Percentiles rank a stretch among this genome's conserved stretches.
phyloP scores from a whole-genome alignment of 2,888 invertebrate genomes.

The Agriopis aurantiaria region DNA sequence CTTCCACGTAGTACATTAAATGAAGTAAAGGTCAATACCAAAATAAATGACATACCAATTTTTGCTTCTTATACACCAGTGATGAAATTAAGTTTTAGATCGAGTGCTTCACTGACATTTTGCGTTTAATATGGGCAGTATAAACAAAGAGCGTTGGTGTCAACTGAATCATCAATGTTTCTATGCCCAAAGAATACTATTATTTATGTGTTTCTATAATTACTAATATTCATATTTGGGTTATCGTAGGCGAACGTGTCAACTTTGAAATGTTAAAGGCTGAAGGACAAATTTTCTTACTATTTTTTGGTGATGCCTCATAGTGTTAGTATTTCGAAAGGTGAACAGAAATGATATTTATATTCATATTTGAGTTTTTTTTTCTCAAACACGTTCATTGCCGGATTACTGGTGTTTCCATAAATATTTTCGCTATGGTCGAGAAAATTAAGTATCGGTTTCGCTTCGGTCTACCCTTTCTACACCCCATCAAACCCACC shows the following conservation, averaged over 20 bases:
- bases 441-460: too few relatives aligned
- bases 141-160: slow-evolving; percentile 25
- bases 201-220: slow-evolving; percentile 35
- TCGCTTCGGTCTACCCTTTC: too few relatives aligned
- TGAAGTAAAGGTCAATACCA: not conserved
- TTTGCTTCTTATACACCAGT: not conserved
- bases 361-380: not conserved
- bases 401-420: too few relatives aligned
- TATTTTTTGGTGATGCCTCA: slow-evolving; percentile 6
- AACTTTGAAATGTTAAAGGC: slow-evolving; percentile 27
- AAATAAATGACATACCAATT: not conserved
- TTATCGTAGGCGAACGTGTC: slow-evolving; percentile 47
- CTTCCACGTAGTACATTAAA: not conserved
- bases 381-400: not conserved
- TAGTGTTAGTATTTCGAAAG: slow-evolving; percentile 20
- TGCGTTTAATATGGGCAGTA: slow-evolving; percentile 2
- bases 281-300: slow-evolving; percentile 47
- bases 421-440: too few relatives aligned
- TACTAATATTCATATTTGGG: slow-evolving; percentile 41
- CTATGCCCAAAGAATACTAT: slow-evolving; percentile 33
- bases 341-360: not conserved
- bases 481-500: too few relatives aligned
- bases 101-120: slow-evolving; percentile 15
- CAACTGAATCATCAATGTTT: slow-evolving; percentile 38
- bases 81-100: slow-evolving; percentile 5